Base-by-base conservation (phyloP, 2,113 vertebrate genomes). In the Ariopsis seemanni region DNA sequence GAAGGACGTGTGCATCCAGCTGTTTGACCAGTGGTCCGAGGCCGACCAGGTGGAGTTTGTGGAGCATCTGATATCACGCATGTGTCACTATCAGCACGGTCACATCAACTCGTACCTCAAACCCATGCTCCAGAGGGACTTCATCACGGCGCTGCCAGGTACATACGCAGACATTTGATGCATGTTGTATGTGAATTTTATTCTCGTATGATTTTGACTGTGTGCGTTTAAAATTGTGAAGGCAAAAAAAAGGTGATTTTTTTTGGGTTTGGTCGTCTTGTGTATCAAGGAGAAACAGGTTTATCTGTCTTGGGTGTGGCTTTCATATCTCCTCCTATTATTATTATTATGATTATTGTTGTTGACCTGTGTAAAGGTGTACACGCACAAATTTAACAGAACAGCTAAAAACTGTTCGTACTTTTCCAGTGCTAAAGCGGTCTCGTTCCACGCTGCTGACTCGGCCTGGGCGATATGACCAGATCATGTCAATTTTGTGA, bases 21-120 rank as follows among this genome's bases (percentile, higher is more conserved):
- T 98, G 90, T 99, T 99, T 92, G 98, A 99, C 95, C 97, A 99
- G 97, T 99, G 98, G 98, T 99, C 98, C 88, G 98, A 99, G 92
- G 97, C 97, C 48, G 98, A 99, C 96, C 98, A 99, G 92, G 97
- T 99, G 91, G 98, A 99, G 91, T 99, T 99, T 95, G 98, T 99
- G 92, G 98, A 99, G 92, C 98, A 98, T 93, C 96, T 99, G 90
- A 99, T 99, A 95, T 99, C 98, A 91, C 98, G 97, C 92, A 99
- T 99, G 98, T 99, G 98, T 96, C 98, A 99, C 94, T 99, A 99
- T 94, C 98, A 99, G 96, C 98, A 99, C 95, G 98, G 98, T 93
- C 98, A 99, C 96, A 99, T 99, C 94, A 99, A 99, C 96, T 98
- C 98, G 83, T 99, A 99, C 95, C 95, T 99, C 96, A 99, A 99